Percentiles rank a stretch among this genome's conserved stretches.
phyloP scores from a whole-genome alignment of 2,888 invertebrate species.

The Calameuta pallipes region DNA sequence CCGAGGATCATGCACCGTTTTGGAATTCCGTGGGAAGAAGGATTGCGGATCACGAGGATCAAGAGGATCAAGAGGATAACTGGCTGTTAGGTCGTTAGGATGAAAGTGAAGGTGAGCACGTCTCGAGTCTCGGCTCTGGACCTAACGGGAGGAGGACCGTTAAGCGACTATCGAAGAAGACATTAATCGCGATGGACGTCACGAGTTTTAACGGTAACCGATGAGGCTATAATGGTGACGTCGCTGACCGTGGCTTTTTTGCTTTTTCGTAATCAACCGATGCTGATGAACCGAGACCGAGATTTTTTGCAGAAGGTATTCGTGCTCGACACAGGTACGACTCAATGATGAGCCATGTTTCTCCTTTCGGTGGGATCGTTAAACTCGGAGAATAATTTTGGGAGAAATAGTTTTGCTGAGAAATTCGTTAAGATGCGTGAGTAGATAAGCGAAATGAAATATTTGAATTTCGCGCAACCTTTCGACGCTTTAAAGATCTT shows the following conservation, averaged over 20 bases:
- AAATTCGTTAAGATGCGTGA: not conserved
- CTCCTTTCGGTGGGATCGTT: not conserved
- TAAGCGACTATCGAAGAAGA: too few relatives aligned
- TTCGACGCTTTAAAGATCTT: not conserved
- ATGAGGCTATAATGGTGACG: conserved; percentile 1
- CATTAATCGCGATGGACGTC: conserved; percentile 11
- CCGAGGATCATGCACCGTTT: too few relatives aligned
- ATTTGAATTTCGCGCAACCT: not conserved
- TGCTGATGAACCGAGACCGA: too few relatives aligned
- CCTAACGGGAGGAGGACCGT: not conserved
- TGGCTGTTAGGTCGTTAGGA: not conserved
- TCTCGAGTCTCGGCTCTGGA: conserved; percentile 2
- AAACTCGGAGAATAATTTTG: not conserved
- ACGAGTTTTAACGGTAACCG: conserved; percentile 27
- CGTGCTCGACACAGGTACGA: too few relatives aligned
- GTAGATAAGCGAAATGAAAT: not conserved
- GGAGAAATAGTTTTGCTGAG: too few relatives aligned
- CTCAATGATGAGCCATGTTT: too few relatives aligned
- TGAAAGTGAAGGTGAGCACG: conserved; percentile 32
- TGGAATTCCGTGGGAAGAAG: too few relatives aligned
- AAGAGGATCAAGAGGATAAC: not conserved
- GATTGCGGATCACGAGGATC: not conserved
- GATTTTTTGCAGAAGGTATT: too few relatives aligned
- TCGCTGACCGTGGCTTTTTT: too few relatives aligned
- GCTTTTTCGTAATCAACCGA: too few relatives aligned